Percentiles rank a stretch among this genome's conserved stretches.
Evolutionary conservation across 2,797 vertebrate genomes (phyloP).

Genomic region (Gymnodraco acuticeps): DNA sequence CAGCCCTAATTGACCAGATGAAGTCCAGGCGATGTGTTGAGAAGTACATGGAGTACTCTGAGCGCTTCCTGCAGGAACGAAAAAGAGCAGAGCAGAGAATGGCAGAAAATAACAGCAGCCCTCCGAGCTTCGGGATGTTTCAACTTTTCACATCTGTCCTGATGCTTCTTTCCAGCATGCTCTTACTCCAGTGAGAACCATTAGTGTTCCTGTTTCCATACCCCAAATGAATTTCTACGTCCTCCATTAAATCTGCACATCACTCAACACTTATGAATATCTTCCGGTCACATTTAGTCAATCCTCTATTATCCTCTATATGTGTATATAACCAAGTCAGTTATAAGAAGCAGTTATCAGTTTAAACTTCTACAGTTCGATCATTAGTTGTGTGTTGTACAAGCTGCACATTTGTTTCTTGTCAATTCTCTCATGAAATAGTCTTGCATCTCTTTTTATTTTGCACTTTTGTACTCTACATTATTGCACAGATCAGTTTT

Average conservation of each 20-base stretch:
- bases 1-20: constrained; percentile 77
- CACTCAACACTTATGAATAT: constrained; percentile 17
- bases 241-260: constrained; percentile 43
- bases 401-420: constrained; percentile 1
- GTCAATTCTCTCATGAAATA: background rate
- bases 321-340: constrained; percentile 6
- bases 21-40: constrained; percentile 76
- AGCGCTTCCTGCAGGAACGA: constrained; percentile 60
- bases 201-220: background rate
- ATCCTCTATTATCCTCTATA: background rate
- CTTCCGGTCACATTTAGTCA: constrained; percentile 16
- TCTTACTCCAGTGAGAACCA: constrained; percentile 76
- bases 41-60: constrained; percentile 73
- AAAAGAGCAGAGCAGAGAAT: constrained; percentile 51
- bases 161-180: constrained; percentile 74
- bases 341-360: constrained; percentile 9
- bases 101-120: constrained; percentile 22
- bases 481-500: constrained; percentile 20
- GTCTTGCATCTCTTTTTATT: background rate
- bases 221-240: constrained; percentile 23
- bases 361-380: constrained; percentile 1
- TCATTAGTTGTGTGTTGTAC: constrained; percentile 21
- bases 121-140: constrained; percentile 39
- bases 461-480: constrained; percentile 18
- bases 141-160: constrained; percentile 70